Base-by-base conservation (phyloP, 2,888 invertebrate species). In the Hartigia nigra region DNA sequence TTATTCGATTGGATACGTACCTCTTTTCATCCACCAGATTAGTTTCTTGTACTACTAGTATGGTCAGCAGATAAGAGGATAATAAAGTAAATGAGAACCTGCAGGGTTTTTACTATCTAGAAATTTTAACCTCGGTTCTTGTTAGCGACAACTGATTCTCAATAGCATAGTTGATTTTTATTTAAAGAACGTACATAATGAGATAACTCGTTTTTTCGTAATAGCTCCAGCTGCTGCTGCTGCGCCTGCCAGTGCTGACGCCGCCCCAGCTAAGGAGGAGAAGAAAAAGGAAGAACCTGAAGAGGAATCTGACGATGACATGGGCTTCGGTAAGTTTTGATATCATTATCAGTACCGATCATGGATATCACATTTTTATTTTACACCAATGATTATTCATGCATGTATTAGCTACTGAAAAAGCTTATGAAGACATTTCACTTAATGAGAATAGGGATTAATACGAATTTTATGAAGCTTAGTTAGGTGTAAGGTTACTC, bases 251-350 rank as follows among this genome's bases (percentile, higher is more conserved):
- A 94, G 94, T 79, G 92, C 92, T 23, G 93, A 93, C 4, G 92
- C 93, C 39, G 93, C 93, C 75, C 95, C 94, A 85, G 94, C 94
- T 82, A 94, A 95, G 89, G 95, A 96, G 91, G 95, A 96, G 89
- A 95, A 96, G 91, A 95, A 96, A 92, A 95, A 97, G 92, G 95
- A 95, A 91, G 95, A 95, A 89, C 94, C 95, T 88, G 95, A 95
- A 84, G 95, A 96, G 89, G 97, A 97, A 91, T 96, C 96, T 81
- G 97, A 97, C 87, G 97, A 97, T 87, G 98, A 98, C 92, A 97
- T 98, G 97, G 98, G 98, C 92, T 96, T 98, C 92, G 98, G 97
- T 95, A 92, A 93, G 93, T 91, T 86, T 76, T 69, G 77, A 81
- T n/a, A 34, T 74, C 31, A 74, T 36, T 72, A 31, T 77, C 12